Percentiles rank a stretch among this genome's conserved stretches.
phyloP scores from a whole-genome alignment of 2,888 invertebrate genomes.

The Coecobrya sp. region DNA sequence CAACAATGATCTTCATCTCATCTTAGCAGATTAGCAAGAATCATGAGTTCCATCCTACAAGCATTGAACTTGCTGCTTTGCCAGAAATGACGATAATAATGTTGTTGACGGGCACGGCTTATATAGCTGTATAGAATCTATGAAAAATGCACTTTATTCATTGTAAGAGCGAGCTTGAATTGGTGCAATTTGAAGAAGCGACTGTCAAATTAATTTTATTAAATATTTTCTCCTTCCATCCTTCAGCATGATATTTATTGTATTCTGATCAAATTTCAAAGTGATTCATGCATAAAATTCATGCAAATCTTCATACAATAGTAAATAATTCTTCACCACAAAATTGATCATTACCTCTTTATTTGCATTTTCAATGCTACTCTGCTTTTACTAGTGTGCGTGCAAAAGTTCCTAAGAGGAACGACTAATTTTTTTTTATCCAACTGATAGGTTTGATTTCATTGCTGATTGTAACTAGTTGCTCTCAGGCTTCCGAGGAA shows the following conservation, averaged over 20 bases:
- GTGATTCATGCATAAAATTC: not conserved
- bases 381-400: not conserved
- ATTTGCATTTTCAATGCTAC: constrained; percentile 28
- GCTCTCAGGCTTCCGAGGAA: not conserved
- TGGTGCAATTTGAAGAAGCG: constrained; percentile 43
- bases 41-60: constrained; percentile 34
- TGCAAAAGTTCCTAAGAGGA: not conserved
- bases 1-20: constrained; percentile 21
- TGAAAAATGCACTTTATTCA: not conserved
- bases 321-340: not conserved
- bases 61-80: constrained; percentile 27
- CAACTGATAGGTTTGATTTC: not conserved
- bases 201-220: constrained; percentile 59
- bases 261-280: constrained; percentile 36
- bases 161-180: constrained; percentile 21
- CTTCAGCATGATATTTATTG: not conserved
- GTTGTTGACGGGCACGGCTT: constrained; percentile 39
- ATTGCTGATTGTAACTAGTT: not conserved
- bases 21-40: constrained; percentile 32
- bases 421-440: constrained; percentile 15
- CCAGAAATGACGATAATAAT: not conserved
- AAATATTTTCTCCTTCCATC: constrained; percentile 22
- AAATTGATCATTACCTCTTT: constrained; percentile 18
- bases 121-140: not conserved
- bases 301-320: not conserved